A percentile compares a stretch with the other conserved stretches of the same genome.
phyloP scores from a whole-genome alignment of 2,797 vertebrate species.

The Remorina albescens region DNA sequence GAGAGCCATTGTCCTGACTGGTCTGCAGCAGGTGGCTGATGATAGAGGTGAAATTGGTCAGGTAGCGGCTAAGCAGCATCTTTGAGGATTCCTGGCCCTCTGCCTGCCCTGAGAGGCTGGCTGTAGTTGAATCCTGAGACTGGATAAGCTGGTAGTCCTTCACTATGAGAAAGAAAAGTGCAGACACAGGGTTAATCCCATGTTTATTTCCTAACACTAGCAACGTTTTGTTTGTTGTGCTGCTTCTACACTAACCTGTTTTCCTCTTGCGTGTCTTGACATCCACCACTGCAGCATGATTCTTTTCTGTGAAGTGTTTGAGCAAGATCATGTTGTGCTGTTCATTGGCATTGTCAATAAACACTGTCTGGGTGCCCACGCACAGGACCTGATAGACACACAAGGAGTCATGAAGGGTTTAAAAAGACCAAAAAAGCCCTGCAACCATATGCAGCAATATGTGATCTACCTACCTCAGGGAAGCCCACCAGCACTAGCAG shows the following conservation, averaged over 20 bases:
- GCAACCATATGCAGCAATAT: background rate
- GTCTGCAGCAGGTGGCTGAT: slow-evolving; percentile 91
- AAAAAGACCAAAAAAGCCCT: background rate
- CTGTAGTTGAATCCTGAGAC: slow-evolving; percentile 79
- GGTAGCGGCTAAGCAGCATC: slow-evolving; percentile 88
- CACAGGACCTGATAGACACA: slow-evolving; percentile 90
- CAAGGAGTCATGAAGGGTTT: slow-evolving; percentile 18
- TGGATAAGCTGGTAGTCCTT: slow-evolving; percentile 96
- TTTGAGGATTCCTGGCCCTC: slow-evolving; percentile 53
- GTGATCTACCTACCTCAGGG: slow-evolving; percentile 88
- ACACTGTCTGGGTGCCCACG: slow-evolving; percentile 95
- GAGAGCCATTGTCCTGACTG: slow-evolving; percentile 86
- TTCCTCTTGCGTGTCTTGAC: slow-evolving; percentile 96
- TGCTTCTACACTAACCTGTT: slow-evolving; percentile 85
- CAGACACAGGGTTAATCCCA: slow-evolving; percentile 11
- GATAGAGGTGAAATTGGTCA: slow-evolving; percentile 92
- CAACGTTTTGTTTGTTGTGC: no score
- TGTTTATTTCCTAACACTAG: background rate
- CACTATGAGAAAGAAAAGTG: slow-evolving; percentile 80
- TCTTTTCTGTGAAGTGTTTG: slow-evolving; percentile 98
- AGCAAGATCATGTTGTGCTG: slow-evolving; percentile 94
- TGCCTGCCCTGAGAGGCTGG: slow-evolving; percentile 60
- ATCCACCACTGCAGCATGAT: slow-evolving; percentile 95
- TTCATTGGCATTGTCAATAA: slow-evolving; percentile 96
- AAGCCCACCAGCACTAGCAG: slow-evolving; percentile 95